These are phyloP conservation scores for Bucco capensis DNA, from an alignment of 2,113 vertebrate species.

Conservation along the genomic window DNA sequence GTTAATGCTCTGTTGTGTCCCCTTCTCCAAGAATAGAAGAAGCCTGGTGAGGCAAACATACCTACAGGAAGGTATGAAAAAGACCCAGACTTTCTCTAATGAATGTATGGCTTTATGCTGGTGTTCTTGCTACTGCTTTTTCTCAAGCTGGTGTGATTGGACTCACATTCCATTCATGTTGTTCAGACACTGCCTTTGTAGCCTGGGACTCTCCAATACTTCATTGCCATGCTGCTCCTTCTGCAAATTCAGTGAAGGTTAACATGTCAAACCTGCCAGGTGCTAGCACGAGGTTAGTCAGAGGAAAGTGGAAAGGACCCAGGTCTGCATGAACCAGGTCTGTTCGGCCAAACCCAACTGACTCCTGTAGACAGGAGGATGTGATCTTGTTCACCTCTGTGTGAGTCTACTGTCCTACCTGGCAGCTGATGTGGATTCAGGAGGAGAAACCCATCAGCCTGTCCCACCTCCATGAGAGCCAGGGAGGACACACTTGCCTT, in stretches of 20 bases:
- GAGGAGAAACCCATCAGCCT: neutral
- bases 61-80: neutral
- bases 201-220: neutral
- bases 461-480: neutral
- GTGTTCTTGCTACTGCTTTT: neutral
- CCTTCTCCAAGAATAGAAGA: neutral
- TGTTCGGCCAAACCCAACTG: neutral
- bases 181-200: neutral
- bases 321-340: neutral
- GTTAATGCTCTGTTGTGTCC: neutral
- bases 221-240: neutral
- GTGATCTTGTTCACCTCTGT: rapidly evolving
- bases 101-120: neutral
- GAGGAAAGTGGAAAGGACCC: neutral
- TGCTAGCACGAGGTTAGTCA: neutral
- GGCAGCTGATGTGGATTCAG: neutral
- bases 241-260: neutral
- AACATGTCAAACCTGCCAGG: neutral
- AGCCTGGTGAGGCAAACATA: neutral
- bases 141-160: neutral
- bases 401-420: neutral
- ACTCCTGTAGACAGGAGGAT: neutral
- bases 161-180: neutral
- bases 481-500: neutral
- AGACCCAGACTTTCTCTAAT: neutral